Base-by-base conservation (phyloP, 2,113 vertebrate genomes). In the Butorides virescens region DNA sequence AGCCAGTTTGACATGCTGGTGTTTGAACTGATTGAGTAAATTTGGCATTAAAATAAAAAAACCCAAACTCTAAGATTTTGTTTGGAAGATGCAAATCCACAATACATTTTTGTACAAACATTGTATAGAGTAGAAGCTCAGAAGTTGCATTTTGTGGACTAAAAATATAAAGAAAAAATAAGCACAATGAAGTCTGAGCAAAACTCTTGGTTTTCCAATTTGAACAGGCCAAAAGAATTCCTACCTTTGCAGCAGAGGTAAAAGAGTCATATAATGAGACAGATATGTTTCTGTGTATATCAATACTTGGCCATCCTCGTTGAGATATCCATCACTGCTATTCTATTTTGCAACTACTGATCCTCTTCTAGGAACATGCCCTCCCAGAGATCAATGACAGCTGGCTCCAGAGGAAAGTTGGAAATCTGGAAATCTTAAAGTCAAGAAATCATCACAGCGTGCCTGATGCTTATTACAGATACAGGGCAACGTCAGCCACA, bases 191-290 rank as follows among this genome's bases (percentile, higher is more conserved):
- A 67, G 7, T 25, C 18, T 29, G 29, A 72, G 11, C 25, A 87
- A 75, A 84, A 68, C 9, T 56, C 11, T 32, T 25, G 5, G 4
- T 32, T 74, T 76, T 91, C 36, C 9, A 30, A 13, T 46, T 61
- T 29, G 13, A 77, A 20, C 3, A 62, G 9, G 11, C 4, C 1
- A n/a, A 62, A 83, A 66, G 18, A 5, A 3, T 13, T 58, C 9
- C 30, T 61, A 50, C 6, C 15, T 59, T 80, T 83, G 8, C 34
- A 73, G 16, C 29, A 82, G 34, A 77, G 11, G n/a, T 21, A 17
- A 15, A 50, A 44, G 29, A 74, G 7, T 44, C 21, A 3, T 29
- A 10, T 27, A 65, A 53, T 0, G 2, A 63, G 32, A 52, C 3
- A 34, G 5, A 16, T 44, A n/a, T 7, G 4, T 20, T 73, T 67